Percentiles rank a stretch among this genome's conserved stretches.
Conservation (phyloP, 2,113 vertebrate genomes). For the Seriola quinqueradiata region DNA sequence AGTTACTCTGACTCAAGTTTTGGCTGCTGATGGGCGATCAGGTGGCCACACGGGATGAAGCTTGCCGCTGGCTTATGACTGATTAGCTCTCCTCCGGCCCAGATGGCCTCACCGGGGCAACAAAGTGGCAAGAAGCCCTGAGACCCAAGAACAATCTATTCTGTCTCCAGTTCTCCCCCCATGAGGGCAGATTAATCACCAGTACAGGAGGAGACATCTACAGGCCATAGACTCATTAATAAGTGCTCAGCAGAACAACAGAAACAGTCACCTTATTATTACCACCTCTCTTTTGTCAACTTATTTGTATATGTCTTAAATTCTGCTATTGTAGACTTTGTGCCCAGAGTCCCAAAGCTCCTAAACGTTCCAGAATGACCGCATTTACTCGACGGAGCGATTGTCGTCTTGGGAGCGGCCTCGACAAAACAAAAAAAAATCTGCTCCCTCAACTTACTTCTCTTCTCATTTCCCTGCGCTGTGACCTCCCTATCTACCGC, state of each 20-base stretch:
- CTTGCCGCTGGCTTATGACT: conserved; percentile 50
- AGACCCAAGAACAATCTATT: conserved; percentile 47
- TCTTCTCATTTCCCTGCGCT: conserved; percentile 6
- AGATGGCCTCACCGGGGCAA: conserved; percentile 56
- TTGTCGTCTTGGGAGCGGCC: conserved; percentile 24
- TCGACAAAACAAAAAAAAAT: conserved; percentile 43
- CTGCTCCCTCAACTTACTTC: conserved; percentile 44
- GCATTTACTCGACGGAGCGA: conserved; percentile 44
- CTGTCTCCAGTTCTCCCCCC: conserved; percentile 11
- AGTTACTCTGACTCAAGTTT: conserved; percentile 10
- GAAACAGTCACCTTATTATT: conserved; percentile 18
- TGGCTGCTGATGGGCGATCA: conserved; percentile 34
- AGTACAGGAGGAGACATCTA: conserved; percentile 38
- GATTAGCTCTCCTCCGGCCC: conserved; percentile 60
- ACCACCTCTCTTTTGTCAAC: conserved; percentile 17
- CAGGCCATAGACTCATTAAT: conserved; percentile 62
- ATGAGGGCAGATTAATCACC: conserved; percentile 67
- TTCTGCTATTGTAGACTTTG: not conserved
- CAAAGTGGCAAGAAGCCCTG: conserved; percentile 41
- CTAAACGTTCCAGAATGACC: conserved; percentile 12
- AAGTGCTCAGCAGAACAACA: conserved; percentile 46
- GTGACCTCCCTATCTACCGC: conserved; percentile 50
- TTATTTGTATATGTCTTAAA: conserved; percentile 24
- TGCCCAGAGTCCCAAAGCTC: conserved; percentile 19
- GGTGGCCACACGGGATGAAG: conserved; percentile 38